Conservation (phyloP, 2,797 vertebrate species). For the Ptychadena robeensis region DNA sequence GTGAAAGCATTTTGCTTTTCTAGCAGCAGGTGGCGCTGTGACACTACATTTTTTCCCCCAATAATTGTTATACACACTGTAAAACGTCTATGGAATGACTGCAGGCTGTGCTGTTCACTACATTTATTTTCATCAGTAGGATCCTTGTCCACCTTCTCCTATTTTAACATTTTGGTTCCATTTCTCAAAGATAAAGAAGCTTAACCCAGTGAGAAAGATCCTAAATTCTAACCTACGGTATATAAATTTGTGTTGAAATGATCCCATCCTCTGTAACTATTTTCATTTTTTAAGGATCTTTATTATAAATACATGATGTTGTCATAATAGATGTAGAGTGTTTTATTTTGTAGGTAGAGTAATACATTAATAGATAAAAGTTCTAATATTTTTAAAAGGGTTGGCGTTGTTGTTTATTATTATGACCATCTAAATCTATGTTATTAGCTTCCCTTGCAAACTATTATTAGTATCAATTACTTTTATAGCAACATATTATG, state of each 20-base stretch:
- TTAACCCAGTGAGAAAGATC: neutral
- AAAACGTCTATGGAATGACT: neutral
- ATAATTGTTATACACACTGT: neutral
- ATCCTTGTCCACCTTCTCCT: no score
- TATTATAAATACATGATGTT: neutral
- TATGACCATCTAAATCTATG: no score
- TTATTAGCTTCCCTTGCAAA: no score
- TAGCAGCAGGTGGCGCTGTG: constrained; percentile 41
- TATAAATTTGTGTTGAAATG: neutral
- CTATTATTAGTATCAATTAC: no score
- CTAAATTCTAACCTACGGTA: neutral
- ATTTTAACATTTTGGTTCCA: neutral
- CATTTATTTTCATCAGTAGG: neutral
- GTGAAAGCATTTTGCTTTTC: neutral
- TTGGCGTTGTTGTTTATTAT: no score
- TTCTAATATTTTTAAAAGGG: no score
- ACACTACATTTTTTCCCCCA: neutral
- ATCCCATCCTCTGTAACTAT: neutral
- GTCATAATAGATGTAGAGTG: no score
- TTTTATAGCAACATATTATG: no score
- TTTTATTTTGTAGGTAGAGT: no score
- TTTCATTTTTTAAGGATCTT: neutral
- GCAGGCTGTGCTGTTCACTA: no score
- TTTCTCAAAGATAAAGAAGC: no score
- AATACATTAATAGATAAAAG: no score